Evolutionary conservation across 23 tunicate genomes (phyloP), one percentile per base, ranked within the genome.

Genomic region (Ascidia mentula): DNA sequence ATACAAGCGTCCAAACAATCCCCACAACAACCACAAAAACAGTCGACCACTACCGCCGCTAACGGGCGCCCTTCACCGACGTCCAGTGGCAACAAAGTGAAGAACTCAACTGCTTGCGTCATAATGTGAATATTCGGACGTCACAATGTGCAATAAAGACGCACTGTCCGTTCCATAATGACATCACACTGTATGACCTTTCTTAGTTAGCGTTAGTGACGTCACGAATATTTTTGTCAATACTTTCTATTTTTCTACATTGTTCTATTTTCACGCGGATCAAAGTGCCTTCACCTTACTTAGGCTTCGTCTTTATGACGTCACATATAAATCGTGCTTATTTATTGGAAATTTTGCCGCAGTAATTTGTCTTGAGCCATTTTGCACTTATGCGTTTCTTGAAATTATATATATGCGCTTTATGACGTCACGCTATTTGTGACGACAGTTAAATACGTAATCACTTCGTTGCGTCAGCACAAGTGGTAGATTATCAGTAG

Each of bases 371-470:
- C 1, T 53, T 9, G 65, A 53, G 65, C 65, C 65, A 53, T 53
- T 6, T 53, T 53, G 65, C 65, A 53, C 65, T 53, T 53, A 53
- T n/a, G n/a, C n/a, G n/a, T n/a, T n/a, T n/a, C n/a, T n/a, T n/a
- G n/a, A n/a, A n/a, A n/a, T n/a, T n/a, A n/a, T n/a, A n/a, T n/a
- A n/a, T n/a, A n/a, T n/a, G n/a, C n/a, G 24, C 24, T 9, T 53
- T 26, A 28, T 53, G 65, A 53, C 65, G 65, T 9, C 65, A 53
- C 13, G 65, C 24, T 53, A 53, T 26, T 53, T 53, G 65, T 53
- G 65, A 53, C 65, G 65, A 20, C 65, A 53, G 7, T 9, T 3
- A 26, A 5, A 20, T 26, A 53, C 65, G 7, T 53, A 53, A 1
- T 20, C 13, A 53, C 13, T n/a, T n/a, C n/a, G n/a, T n/a, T n/a